Conservation (phyloP, 2,113 vertebrate genomes). For the Oryzias celebensis region DNA sequence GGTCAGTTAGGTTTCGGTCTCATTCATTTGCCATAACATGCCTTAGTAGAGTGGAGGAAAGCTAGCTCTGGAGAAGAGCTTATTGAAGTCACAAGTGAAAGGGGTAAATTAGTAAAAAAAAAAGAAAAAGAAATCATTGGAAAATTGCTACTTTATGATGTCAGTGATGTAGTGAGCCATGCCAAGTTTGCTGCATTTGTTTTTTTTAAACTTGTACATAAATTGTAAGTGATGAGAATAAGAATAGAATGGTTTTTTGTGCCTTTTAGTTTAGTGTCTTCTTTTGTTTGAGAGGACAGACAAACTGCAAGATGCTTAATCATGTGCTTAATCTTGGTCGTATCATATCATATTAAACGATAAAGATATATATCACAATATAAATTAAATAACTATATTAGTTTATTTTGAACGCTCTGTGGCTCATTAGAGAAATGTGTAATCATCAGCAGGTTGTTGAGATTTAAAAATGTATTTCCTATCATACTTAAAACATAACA, state of each 20-base stretch:
- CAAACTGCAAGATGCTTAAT: neutral
- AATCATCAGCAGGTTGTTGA: no score
- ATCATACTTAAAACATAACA: no score
- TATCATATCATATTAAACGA: no score
- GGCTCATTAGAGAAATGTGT: no score
- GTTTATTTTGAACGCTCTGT: no score
- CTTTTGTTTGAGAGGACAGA: neutral
- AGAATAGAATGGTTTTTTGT: constrained; percentile 29
- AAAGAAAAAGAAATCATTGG: constrained; percentile 12
- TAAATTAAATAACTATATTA: no score
- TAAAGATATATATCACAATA: no score
- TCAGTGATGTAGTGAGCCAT: constrained; percentile 40
- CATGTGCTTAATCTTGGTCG: no score
- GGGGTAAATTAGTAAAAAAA: constrained; percentile 8
- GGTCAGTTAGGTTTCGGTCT: constrained; percentile 49
- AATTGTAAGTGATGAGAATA: constrained; percentile 67
- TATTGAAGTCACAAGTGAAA: constrained; percentile 19
- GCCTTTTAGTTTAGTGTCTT: constrained; percentile 26
- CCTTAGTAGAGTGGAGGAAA: constrained; percentile 14
- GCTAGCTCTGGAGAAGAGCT: neutral
- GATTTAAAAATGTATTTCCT: no score
- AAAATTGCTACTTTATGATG: constrained; percentile 24
- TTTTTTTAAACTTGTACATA: constrained; percentile 50
- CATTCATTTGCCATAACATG: constrained; percentile 31
- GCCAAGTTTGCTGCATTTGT: constrained; percentile 50